phyloP scores from a whole-genome alignment of 2,113 vertebrate genomes.

The Dromaius novaehollandiae region DNA sequence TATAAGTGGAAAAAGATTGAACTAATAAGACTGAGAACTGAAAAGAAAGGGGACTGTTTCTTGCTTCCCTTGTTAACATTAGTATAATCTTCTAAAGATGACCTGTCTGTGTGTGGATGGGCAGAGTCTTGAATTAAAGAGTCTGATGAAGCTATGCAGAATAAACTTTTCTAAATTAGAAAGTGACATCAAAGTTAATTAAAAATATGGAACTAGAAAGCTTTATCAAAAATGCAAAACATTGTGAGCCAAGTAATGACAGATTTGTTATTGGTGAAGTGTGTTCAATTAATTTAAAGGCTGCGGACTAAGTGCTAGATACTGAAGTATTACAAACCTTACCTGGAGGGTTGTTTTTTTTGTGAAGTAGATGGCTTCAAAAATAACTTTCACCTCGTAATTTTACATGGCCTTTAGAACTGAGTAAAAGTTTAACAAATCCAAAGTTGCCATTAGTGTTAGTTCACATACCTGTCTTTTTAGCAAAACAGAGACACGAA shows the following conservation, averaged over 20 bases:
- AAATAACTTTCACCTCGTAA: background rate
- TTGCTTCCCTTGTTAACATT: background rate
- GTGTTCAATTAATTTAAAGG: background rate
- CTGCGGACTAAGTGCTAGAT: background rate
- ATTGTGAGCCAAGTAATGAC: background rate
- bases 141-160: background rate
- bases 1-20: background rate
- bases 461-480: background rate
- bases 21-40: background rate
- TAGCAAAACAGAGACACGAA: background rate
- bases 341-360: background rate
- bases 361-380: background rate
- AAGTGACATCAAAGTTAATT: background rate
- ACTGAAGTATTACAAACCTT: background rate
- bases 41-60: background rate
- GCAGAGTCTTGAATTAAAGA: background rate
- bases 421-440: background rate
- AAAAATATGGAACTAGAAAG: background rate
- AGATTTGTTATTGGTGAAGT: background rate
- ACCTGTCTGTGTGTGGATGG: background rate
- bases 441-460: background rate
- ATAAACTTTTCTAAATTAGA: background rate
- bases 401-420: background rate
- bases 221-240: background rate
- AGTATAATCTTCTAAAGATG: background rate